A percentile compares a stretch with the other conserved stretches of the same genome.
Conservation (phyloP, 2,888 invertebrate genomes). For the Caenorhabditis wallacei region DNA sequence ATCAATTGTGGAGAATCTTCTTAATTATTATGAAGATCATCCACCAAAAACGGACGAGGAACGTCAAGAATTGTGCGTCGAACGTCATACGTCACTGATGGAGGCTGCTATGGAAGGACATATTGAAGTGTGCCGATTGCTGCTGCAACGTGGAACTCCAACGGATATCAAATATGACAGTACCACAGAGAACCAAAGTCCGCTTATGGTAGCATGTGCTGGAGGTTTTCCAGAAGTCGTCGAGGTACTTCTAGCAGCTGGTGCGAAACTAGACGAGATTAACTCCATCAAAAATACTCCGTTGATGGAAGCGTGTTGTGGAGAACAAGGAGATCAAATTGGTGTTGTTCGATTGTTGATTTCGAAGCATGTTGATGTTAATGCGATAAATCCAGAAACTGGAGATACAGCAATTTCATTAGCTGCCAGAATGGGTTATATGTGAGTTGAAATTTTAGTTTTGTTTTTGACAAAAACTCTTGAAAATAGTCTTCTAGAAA, state of each 20-base stretch:
- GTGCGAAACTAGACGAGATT: conserved; percentile 93
- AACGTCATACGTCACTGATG: conserved; percentile 99
- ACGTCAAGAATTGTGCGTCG: conserved; percentile 84
- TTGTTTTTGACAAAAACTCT: not conserved
- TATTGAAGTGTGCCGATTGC: conserved; percentile 89
- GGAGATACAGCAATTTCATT: conserved; percentile 96
- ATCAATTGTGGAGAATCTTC: conserved; percentile 96
- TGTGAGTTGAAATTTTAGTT: conserved; percentile 43
- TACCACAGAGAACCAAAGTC: conserved; percentile 93
- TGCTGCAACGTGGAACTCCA: conserved; percentile 97
- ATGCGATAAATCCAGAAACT: conserved; percentile 98
- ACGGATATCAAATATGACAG: conserved; percentile 95
- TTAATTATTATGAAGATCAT: conserved; percentile 83
- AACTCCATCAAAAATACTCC: conserved; percentile 99
- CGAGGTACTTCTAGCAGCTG: conserved; percentile 94
- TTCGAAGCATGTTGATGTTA: conserved; percentile 90
- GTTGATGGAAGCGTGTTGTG: conserved; percentile 98
- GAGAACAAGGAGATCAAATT: conserved; percentile 87
- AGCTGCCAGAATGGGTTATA: conserved; percentile 93
- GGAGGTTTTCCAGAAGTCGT: conserved; percentile 99
- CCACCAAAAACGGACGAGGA: conserved; percentile 6
- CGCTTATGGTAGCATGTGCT: conserved; percentile 97
- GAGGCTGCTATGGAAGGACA: conserved; percentile 99
- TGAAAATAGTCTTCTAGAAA: too few relatives aligned
- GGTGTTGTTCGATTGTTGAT: conserved; percentile 93